These are phyloP conservation scores for Scomber japonicus DNA, from an alignment of 2,113 vertebrate genomes.

Conservation along the genomic window DNA sequence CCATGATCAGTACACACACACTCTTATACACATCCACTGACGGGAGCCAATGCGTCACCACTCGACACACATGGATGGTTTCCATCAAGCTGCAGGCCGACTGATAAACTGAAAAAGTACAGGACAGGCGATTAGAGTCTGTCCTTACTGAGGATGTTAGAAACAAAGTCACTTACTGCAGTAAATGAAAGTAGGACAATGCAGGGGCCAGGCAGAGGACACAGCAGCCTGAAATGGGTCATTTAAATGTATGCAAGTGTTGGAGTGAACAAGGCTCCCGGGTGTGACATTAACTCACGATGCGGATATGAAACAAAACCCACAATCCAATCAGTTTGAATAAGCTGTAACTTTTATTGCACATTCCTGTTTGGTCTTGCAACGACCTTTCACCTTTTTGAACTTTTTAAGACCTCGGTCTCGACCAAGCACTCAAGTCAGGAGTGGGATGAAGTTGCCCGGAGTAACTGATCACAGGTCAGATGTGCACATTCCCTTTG, in stretches of 20 bases:
- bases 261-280: neutral
- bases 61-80: slow-evolving; percentile 7
- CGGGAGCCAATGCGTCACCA: neutral
- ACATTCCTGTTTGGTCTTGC: slow-evolving; percentile 90
- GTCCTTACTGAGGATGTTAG: slow-evolving; percentile 19
- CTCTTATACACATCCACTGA: slow-evolving; percentile 4
- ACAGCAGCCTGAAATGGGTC: slow-evolving; percentile 49
- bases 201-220: slow-evolving; percentile 57
- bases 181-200: slow-evolving; percentile 47
- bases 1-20: neutral
- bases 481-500: slow-evolving; percentile 60
- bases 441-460: slow-evolving; percentile 63
- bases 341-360: slow-evolving; percentile 89
- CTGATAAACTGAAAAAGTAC: slow-evolving; percentile 24
- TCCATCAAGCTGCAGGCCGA: slow-evolving; percentile 3
- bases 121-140: neutral
- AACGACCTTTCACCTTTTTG: slow-evolving; percentile 76
- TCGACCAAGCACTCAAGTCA: slow-evolving; percentile 76
- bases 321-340: slow-evolving; percentile 76
- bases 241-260: slow-evolving; percentile 21
- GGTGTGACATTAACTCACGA: slow-evolving; percentile 22
- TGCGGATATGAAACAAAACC: slow-evolving; percentile 51
- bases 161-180: slow-evolving; percentile 15
- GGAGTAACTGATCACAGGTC: slow-evolving; percentile 68
- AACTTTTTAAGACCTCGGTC: slow-evolving; percentile 68